Conservation (phyloP, 2,797 vertebrate species). For the Dendrocincla tyrannina region DNA sequence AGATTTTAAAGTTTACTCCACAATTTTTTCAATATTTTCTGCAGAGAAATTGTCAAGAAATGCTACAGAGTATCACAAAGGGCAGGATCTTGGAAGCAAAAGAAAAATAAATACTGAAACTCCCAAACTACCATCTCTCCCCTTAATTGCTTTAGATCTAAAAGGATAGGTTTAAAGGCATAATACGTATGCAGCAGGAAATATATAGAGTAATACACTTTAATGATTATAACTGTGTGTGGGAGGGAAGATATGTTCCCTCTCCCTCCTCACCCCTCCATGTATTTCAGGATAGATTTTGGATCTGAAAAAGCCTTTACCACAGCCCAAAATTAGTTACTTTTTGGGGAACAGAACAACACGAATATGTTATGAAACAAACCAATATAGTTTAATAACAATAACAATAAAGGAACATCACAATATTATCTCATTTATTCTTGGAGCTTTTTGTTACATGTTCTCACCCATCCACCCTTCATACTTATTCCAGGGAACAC, state of each 20-base stretch:
- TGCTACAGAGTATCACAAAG: not conserved
- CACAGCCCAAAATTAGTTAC: not conserved
- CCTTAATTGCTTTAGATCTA: not conserved
- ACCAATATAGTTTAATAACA: not conserved
- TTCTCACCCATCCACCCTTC: not conserved
- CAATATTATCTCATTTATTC: not conserved
- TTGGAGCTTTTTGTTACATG: not conserved
- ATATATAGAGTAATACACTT: not conserved
- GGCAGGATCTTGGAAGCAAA: fast-evolving
- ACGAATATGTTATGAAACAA: not conserved
- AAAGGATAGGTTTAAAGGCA: not conserved
- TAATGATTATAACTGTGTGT: not conserved
- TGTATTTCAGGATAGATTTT: not conserved
- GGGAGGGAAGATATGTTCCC: fast-evolving
- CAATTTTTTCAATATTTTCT: not conserved
- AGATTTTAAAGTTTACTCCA: not conserved
- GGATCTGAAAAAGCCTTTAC: not conserved
- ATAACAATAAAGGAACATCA: not conserved
- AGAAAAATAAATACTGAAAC: not conserved
- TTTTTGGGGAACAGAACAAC: not conserved
- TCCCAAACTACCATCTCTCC: not conserved
- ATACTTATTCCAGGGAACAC: not conserved
- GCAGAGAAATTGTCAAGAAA: not conserved
- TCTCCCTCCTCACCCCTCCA: too few relatives aligned
- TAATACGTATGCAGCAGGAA: not conserved